Evolutionary conservation across 2,888 invertebrate genomes (phyloP).

Genomic region (Hirudinaria manillensis): DNA sequence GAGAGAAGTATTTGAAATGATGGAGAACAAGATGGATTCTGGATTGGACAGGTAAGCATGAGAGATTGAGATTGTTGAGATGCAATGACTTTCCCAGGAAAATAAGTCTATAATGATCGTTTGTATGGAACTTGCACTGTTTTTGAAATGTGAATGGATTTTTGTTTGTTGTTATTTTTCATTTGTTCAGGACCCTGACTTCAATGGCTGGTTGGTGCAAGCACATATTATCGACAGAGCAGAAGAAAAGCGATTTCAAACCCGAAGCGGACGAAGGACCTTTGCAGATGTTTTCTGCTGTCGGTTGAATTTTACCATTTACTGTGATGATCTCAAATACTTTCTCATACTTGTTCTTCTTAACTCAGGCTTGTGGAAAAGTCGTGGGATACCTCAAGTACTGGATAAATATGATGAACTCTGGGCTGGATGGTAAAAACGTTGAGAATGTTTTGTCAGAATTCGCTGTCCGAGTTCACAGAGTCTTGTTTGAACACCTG

Average conservation of each 20-base stretch:
- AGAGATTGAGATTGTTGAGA: neutral
- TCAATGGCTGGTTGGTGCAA: constrained; percentile 86
- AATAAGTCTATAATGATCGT: no score
- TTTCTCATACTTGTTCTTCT: neutral
- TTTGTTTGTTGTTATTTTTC: no score
- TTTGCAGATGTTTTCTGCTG: constrained; percentile 59
- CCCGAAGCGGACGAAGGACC: constrained; percentile 50
- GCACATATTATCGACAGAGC: constrained; percentile 80
- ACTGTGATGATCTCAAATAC: neutral
- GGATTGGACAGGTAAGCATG: constrained; percentile 51
- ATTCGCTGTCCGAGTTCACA: constrained; percentile 82
- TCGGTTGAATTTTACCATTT: constrained; percentile 55
- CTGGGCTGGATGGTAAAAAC: constrained; percentile 85
- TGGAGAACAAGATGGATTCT: constrained; percentile 78
- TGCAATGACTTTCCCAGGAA: neutral
- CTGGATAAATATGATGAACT: constrained; percentile 71
- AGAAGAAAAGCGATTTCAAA: constrained; percentile 82
- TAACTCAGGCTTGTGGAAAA: constrained; percentile 47
- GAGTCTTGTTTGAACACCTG: constrained; percentile 87
- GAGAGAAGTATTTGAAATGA: constrained; percentile 72
- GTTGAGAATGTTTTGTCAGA: constrained; percentile 76
- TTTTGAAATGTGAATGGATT: no score
- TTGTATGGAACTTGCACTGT: no score
- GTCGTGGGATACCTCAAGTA: constrained; percentile 50
- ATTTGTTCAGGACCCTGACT: constrained; percentile 64